A percentile compares a stretch with the other conserved stretches of the same genome.
These are phyloP conservation scores for Rhinolophus ferrumequinum DNA, from an alignment of 2,113 vertebrate species.

Conservation along the genomic window DNA sequence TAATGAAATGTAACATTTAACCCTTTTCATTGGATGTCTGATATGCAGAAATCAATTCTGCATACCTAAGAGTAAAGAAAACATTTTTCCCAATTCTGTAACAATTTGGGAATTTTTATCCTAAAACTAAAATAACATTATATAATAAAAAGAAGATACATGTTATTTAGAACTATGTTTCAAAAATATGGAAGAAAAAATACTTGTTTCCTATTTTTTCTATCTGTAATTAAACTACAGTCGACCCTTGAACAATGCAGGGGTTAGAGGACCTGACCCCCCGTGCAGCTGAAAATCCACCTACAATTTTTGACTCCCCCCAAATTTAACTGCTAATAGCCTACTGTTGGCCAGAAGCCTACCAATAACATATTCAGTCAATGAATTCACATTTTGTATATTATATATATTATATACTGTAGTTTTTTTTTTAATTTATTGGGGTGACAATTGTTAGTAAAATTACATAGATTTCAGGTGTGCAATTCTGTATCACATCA, in stretches of 20 bases:
- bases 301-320: not conserved
- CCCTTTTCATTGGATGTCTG: not conserved
- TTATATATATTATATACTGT: not conserved
- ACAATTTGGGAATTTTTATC: not conserved
- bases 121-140: not conserved
- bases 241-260: not conserved
- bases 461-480: too few species aligned
- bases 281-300: not conserved
- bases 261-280: not conserved
- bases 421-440: not conserved
- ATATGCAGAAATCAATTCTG: not conserved
- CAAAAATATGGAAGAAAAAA: slow-evolving; percentile 11
- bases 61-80: not conserved
- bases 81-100: not conserved
- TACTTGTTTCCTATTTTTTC: not conserved
- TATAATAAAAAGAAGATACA: not conserved
- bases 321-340: not conserved
- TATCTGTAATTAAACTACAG: not conserved
- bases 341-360: not conserved
- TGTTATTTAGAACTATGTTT: not conserved
- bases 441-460: too few species aligned
- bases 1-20: not conserved
- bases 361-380: not conserved
- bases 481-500: too few species aligned
- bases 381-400: not conserved